Base-by-base conservation (phyloP, 2,888 invertebrate genomes). In the Leucoma salicis region DNA sequence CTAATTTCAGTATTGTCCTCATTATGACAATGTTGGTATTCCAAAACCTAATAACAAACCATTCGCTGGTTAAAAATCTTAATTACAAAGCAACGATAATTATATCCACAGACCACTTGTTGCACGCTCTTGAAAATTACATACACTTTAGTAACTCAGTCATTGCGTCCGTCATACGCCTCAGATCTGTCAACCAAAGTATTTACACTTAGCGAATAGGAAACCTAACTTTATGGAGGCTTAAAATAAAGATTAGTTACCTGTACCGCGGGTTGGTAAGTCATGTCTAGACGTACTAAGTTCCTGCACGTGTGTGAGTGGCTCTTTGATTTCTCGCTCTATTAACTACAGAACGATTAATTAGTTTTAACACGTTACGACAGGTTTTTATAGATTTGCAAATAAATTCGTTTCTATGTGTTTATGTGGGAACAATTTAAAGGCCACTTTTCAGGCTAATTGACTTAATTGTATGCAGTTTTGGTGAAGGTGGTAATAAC, bases 251-350 rank as follows among this genome's bases (percentile, higher is more conserved):
- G 49, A 40, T 11, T 38, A 38, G 1, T 2, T 21, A 24, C n/a
- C 21, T 31, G 60, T 42, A 53, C 18, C 0, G 27, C 24, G 16
- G 11, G 6, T 32, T 41, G 40, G 12, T 13, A 29, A 13, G 14
- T 29, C 6, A 29, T 4, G 29, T 29, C 51, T 51, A 53, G 56
- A 49, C 55, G 56, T 60, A 56, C 51, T 46, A 52, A 55, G 45
- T 51, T 43, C 36, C 37, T 57, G 57, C 65, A 45, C 54, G 71
- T 73, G 72, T 77, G 74, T 69, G 59, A 61, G 66, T 59, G 66
- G 70, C 64, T 74, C 71, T 81, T 71, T 70, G 74, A 81, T 82
- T 82, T 77, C 66, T 66, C 78, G 86, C 77, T 85, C 85, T 80
- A 85, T 82, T 86, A 81, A 72, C 57, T 70, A 53, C 62, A 52